A percentile compares a stretch with the other conserved stretches of the same genome.
Conservation (phyloP, 2,888 invertebrate genomes). For the Strigamia crassipes region DNA sequence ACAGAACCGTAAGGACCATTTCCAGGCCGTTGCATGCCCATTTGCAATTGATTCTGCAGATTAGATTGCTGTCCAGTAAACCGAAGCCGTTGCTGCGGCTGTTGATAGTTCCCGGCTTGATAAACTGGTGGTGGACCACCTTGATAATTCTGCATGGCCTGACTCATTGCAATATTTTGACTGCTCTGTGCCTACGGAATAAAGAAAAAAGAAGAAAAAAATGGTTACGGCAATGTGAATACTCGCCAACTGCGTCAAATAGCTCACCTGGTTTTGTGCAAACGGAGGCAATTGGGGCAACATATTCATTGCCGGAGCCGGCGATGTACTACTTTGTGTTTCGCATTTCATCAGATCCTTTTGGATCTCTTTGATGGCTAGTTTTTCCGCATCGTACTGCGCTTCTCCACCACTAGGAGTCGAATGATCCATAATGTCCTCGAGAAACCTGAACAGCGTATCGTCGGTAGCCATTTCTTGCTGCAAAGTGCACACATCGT, state of each 20-base stretch:
- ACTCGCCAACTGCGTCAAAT: neutral
- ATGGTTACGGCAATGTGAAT: neutral
- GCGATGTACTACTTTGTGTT: constrained; percentile 55
- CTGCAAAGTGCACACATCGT: constrained; percentile 66
- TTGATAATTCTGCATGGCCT: constrained; percentile 27
- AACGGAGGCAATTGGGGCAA: constrained; percentile 46
- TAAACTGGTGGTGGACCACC: constrained; percentile 49
- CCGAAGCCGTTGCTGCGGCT: constrained; percentile 50
- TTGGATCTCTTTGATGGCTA: constrained; percentile 86
- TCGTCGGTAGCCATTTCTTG: constrained; percentile 30
- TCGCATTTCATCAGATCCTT: constrained; percentile 88
- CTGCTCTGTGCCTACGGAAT: constrained; percentile 20
- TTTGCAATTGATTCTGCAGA: constrained; percentile 50
- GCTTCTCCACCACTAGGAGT: neutral
- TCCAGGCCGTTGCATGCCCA: constrained; percentile 50
- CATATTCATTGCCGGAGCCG: constrained; percentile 48
- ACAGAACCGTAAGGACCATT: constrained; percentile 51
- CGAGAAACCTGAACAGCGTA: constrained; percentile 51
- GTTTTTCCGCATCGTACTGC: constrained; percentile 64
- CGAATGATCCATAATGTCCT: constrained; percentile 47
- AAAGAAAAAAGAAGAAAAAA: neutral
- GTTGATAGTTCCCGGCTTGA: constrained; percentile 47
- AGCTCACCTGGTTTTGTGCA: constrained; percentile 32
- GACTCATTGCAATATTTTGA: constrained; percentile 34
- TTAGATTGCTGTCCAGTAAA: constrained; percentile 46